These are phyloP conservation scores for Heliconius sara DNA, from an alignment of 2,888 invertebrate genomes.

Conservation along the genomic window DNA sequence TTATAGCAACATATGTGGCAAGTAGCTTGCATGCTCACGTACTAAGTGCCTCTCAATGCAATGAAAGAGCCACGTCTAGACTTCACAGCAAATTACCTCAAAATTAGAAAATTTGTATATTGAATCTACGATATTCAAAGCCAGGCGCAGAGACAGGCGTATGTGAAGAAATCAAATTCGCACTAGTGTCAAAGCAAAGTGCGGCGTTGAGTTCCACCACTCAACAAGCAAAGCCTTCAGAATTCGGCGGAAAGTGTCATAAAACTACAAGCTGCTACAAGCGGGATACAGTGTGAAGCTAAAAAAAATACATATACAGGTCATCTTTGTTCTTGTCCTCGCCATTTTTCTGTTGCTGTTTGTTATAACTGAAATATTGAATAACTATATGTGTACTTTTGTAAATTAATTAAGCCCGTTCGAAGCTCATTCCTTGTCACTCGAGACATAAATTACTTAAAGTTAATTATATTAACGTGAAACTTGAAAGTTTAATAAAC, in stretches of 20 bases:
- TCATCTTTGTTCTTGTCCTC: neutral
- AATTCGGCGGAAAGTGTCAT: too few relatives aligned
- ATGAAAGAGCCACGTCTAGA: constrained; percentile 21
- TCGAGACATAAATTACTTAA: constrained; percentile 25
- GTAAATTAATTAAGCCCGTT: constrained; percentile 9
- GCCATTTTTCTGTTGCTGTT: neutral
- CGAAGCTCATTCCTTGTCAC: constrained; percentile 14
- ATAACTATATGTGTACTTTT: neutral
- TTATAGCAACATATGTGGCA: constrained; percentile 6
- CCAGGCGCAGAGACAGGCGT: too few relatives aligned
- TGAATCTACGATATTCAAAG: constrained; percentile 8
- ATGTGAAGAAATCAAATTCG: too few relatives aligned
- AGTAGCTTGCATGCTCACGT: constrained; percentile 14
- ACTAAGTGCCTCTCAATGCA: constrained; percentile 18
- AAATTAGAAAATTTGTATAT: constrained; percentile 4
- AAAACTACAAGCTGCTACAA: too few relatives aligned
- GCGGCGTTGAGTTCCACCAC: too few relatives aligned
- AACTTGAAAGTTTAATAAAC: constrained; percentile 12
- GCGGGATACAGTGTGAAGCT: too few relatives aligned
- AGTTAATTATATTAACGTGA: constrained; percentile 15
- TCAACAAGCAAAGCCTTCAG: too few relatives aligned
- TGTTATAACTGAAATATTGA: neutral
- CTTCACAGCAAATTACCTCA: constrained; percentile 22
- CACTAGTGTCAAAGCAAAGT: too few relatives aligned
- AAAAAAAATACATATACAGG: neutral